These are phyloP conservation scores for Holotrichia oblita DNA, from an alignment of 1,140 invertebrate species.

Conservation along the genomic window DNA sequence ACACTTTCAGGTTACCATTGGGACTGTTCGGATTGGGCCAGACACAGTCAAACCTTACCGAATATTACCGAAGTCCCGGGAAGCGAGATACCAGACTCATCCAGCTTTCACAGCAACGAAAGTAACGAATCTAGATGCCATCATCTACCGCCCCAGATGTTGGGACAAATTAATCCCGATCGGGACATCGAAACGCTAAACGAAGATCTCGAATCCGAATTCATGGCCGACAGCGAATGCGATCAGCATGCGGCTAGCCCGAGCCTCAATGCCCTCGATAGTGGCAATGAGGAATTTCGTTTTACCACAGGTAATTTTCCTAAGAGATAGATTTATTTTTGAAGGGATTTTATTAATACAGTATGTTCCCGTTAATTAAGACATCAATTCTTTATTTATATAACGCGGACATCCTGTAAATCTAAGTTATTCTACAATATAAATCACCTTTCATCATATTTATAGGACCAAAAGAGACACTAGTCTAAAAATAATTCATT, in stretches of 20 bases:
- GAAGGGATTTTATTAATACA: neutral
- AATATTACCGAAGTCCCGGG: slow-evolving; percentile 93
- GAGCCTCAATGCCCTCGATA: slow-evolving; percentile 70
- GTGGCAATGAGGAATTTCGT: slow-evolving; percentile 70
- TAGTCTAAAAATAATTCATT: slow-evolving; percentile 28
- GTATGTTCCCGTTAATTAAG: neutral
- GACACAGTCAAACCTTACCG: slow-evolving; percentile 82
- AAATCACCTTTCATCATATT: slow-evolving; percentile 16
- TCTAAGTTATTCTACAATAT: neutral
- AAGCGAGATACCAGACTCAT: slow-evolving; percentile 90
- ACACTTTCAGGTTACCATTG: slow-evolving; percentile 83
- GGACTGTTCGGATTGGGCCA: slow-evolving; percentile 96
- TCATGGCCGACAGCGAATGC: slow-evolving; percentile 72
- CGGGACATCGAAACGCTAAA: slow-evolving; percentile 74
- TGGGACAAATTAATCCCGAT: slow-evolving; percentile 62
- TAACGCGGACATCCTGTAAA: neutral
- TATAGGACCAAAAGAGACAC: slow-evolving; percentile 43
- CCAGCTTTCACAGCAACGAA: slow-evolving; percentile 88
- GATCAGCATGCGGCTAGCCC: slow-evolving; percentile 68
- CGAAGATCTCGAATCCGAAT: slow-evolving; percentile 78
- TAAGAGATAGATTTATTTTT: neutral
- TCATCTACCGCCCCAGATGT: slow-evolving; percentile 58
- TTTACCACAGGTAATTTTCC: slow-evolving; percentile 64
- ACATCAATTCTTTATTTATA: neutral
- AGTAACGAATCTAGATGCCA: slow-evolving; percentile 80